Base-by-base conservation (phyloP, 1,140 invertebrate genomes). In the Cyclargus thomasi region DNA sequence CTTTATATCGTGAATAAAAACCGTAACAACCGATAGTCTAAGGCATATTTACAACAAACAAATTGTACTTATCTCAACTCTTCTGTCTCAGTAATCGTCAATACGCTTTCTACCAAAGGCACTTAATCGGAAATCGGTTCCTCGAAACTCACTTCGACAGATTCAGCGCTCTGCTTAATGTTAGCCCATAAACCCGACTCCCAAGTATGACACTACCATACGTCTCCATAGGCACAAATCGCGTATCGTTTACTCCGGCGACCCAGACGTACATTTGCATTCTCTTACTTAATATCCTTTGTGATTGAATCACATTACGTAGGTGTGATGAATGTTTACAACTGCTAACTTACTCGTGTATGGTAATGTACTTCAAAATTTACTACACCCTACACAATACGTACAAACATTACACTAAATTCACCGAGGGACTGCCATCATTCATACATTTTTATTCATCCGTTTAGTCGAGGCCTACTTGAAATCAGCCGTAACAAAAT, bases 241-340 rank as follows among this genome's bases (percentile, higher is more conserved):
- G 55, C 55, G 18, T 59, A 59, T 59, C 55, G 55, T 21, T 59
- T 59, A 21, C 55, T 20, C 18, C 55, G 55, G 55, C 55, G 18
- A 59, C 55, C 21, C 53, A n/a, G 18, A 59, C 55, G 21, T 59
- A 21, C 20, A 59, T 59, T 59, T 59, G 39, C 21, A 53, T 22
- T 22, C 17, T 47, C 35, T 66, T 57, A 66, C 65, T 18, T 57
- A 66, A 66, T 36, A 66, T 57, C 29, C 53, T 66, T 66, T 66
- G 35, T 39, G 65, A 66, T 66, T 59, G 65, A 59, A 66, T 66
- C 65, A 66, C 53, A 66, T 66, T 57, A 59, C 65, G 65, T 66
- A 17, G 65, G 65, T 57, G 65, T 66, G 65, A 66, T 66, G 22
- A 66, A 66, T 66, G 65, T 66, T 59, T 57, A 59, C 53, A 57